Conservation (phyloP, 2,888 invertebrate genomes). For the Trimorus sp. region DNA sequence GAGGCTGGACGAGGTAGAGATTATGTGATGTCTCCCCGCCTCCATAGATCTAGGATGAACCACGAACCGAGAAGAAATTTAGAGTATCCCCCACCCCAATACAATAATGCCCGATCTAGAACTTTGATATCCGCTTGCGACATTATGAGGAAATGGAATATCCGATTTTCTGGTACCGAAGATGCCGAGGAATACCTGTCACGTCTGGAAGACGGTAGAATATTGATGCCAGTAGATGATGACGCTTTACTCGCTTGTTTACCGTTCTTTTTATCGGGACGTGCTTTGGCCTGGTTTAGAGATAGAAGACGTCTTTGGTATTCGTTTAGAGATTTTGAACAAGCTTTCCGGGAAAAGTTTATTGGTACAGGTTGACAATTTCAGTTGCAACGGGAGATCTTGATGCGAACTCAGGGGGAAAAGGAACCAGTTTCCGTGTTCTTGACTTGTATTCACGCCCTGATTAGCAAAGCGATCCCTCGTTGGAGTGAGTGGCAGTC, state of each 20-base stretch:
- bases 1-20: too few species aligned
- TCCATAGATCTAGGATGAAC: too few species aligned
- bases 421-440: background rate
- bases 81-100: too few species aligned
- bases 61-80: background rate
- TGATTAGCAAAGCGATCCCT: background rate
- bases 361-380: background rate
- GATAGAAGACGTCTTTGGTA: background rate
- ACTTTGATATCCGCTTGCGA: background rate
- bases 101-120: background rate
- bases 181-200: background rate
- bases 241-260: background rate
- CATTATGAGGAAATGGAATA: conserved; percentile 1
- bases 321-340: background rate
- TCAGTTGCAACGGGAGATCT: background rate
- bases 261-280: conserved; percentile 9
- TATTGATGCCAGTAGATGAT: background rate
- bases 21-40: too few species aligned
- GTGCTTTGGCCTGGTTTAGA: conserved; percentile 2
- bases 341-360: background rate
- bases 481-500: background rate
- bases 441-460: conserved; percentile 2
- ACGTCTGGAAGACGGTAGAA: background rate
- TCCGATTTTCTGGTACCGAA: background rate
- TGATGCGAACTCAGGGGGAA: conserved; percentile 7